Conservation (phyloP, 2,113 vertebrate genomes). For the Galemys pyrenaicus region DNA sequence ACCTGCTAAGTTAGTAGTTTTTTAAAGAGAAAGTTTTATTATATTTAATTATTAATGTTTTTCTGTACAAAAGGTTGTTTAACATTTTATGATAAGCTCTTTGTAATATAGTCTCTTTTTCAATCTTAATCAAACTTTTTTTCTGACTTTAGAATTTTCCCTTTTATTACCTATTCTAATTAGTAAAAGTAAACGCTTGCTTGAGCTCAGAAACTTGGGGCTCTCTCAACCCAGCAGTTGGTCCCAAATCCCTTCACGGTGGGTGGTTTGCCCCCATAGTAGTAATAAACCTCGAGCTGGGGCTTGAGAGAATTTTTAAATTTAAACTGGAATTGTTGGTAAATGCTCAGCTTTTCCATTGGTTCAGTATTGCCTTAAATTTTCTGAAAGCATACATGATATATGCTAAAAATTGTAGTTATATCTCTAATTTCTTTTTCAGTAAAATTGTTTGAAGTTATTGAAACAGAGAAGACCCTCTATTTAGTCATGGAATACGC, state of each 20-base stretch:
- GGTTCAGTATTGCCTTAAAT: neutral
- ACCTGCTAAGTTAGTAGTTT: neutral
- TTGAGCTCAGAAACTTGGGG: constrained; percentile 30
- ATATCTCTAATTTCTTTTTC: constrained; percentile 79
- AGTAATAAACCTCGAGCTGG: neutral
- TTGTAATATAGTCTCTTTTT: constrained; percentile 41
- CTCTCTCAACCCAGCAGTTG: neutral
- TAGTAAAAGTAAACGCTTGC: neutral
- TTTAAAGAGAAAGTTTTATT: constrained; percentile 38
- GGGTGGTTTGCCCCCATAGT: neutral
- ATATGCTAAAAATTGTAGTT: neutral
- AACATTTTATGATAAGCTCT: neutral
- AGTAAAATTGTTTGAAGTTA: constrained; percentile 99
- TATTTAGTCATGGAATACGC: constrained; percentile 98
- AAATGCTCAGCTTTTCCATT: neutral
- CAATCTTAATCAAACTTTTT: constrained; percentile 13
- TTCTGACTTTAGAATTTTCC: constrained; percentile 28
- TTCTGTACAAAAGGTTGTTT: constrained; percentile 13
- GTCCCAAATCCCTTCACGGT: constrained; percentile 1
- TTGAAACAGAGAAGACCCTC: constrained; percentile 97
- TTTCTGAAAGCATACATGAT: neutral
- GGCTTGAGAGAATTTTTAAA: neutral
- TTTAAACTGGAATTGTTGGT: constrained; percentile 26
- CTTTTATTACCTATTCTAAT: constrained; percentile 46
- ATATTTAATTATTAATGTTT: neutral